Evolutionary conservation across 2,113 vertebrate species (phyloP).

Genomic region (Gorsachius goisagi): DNA sequence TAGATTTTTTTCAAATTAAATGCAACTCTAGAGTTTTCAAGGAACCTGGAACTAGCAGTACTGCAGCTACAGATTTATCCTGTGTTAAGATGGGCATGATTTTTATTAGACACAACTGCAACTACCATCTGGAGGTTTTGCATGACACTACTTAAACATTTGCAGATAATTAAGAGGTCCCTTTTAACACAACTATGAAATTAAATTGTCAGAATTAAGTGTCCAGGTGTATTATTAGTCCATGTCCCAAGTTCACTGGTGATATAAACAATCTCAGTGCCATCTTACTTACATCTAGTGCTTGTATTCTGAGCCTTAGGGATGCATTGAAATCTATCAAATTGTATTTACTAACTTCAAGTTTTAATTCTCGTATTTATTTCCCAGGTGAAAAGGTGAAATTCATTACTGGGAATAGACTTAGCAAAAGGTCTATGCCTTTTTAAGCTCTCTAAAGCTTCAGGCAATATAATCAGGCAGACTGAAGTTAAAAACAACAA

Average conservation of each 20-base stretch:
- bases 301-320: not conserved
- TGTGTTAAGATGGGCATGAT: not conserved
- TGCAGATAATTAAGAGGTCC: not conserved
- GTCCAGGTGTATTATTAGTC: not conserved
- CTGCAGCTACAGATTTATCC: not conserved
- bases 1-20: not conserved
- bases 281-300: not conserved
- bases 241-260: not conserved
- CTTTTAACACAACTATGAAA: not conserved
- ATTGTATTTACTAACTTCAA: not conserved
- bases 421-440: not conserved
- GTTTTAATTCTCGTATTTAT: not conserved
- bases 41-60: not conserved
- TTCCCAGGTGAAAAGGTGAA: not conserved
- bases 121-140: not conserved
- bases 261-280: not conserved
- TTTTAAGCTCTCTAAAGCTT: not conserved
- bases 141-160: not conserved
- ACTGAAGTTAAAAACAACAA: not conserved
- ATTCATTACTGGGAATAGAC: not conserved
- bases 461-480: not conserved
- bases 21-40: not conserved
- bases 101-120: not conserved
- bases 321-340: not conserved
- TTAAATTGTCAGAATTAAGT: not conserved